phyloP scores from a whole-genome alignment of 1,140 invertebrate genomes.

The Chlorops oryzae region DNA sequence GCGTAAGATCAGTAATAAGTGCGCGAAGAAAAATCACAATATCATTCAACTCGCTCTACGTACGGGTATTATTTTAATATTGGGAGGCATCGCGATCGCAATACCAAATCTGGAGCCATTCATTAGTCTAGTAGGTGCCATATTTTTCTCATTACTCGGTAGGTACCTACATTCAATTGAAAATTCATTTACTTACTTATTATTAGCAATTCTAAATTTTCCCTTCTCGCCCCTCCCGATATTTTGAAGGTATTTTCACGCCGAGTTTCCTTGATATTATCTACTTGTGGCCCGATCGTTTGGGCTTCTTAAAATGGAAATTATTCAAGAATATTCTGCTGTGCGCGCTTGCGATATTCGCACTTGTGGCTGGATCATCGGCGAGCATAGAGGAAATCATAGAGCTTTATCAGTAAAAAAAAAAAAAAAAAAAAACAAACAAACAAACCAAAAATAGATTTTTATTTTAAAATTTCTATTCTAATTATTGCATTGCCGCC shows the following conservation, averaged over 20 bases:
- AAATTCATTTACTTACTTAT: slow-evolving; percentile 19
- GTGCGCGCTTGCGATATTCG: slow-evolving; percentile 55
- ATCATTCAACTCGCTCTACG: slow-evolving; percentile 62
- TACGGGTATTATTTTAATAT: slow-evolving; percentile 52
- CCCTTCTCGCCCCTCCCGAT: not conserved
- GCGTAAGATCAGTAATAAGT: slow-evolving; percentile 49
- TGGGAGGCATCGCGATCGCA: slow-evolving; percentile 58
- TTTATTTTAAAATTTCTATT: no score
- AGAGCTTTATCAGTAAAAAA: slow-evolving; percentile 27
- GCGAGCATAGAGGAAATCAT: slow-evolving; percentile 59
- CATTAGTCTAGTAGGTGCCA: slow-evolving; percentile 85
- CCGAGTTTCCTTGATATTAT: slow-evolving; percentile 78
- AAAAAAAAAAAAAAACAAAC: no score
- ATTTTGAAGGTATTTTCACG: slow-evolving; percentile 54
- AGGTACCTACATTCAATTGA: no score
- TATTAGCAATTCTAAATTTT: no score
- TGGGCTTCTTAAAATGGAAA: slow-evolving; percentile 58
- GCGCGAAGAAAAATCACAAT: slow-evolving; percentile 53
- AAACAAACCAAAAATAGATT: no score
- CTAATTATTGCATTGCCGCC: no score
- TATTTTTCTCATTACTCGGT: slow-evolving; percentile 84
- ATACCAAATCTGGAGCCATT: slow-evolving; percentile 78
- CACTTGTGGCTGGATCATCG: slow-evolving; percentile 60
- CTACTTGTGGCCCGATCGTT: slow-evolving; percentile 55
- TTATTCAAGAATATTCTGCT: slow-evolving; percentile 63